Percentiles rank a stretch among this genome's conserved stretches.
These are phyloP conservation scores for Paelopatides confundens DNA, from an alignment of 53 echinoderm and acorn worm species.

Conservation along the genomic window DNA sequence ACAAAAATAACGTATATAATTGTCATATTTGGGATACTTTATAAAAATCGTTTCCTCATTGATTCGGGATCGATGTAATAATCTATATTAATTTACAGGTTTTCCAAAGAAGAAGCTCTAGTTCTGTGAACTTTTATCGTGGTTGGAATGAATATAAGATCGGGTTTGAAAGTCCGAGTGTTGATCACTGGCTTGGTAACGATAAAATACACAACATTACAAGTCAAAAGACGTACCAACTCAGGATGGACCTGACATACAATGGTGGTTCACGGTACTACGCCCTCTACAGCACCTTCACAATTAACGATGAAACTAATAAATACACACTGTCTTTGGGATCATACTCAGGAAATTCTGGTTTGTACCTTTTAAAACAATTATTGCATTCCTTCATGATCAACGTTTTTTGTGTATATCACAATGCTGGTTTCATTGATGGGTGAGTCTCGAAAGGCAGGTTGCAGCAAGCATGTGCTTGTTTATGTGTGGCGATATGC, in stretches of 20 bases:
- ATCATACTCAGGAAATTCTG: background rate
- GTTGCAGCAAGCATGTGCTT: too few relatives aligned
- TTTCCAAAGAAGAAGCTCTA: background rate
- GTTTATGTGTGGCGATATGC: too few relatives aligned
- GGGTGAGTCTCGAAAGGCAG: too few relatives aligned
- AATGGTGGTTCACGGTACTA: background rate
- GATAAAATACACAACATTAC: background rate
- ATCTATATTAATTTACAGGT: too few relatives aligned
- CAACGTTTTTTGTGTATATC: too few relatives aligned
- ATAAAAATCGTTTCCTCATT: too few relatives aligned
- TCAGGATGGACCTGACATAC: background rate
- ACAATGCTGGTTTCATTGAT: too few relatives aligned
- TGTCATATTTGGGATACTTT: too few relatives aligned
- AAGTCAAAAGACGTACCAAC: background rate
- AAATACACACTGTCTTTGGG: background rate
- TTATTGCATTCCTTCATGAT: too few relatives aligned
- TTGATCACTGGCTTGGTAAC: background rate
- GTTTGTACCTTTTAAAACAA: background rate
- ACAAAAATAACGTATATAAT: too few relatives aligned
- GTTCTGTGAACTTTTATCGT: background rate
- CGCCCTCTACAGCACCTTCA: background rate
- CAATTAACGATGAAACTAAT: background rate
- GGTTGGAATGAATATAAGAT: background rate
- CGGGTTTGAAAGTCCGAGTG: background rate
- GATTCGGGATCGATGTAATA: too few relatives aligned